A percentile compares a stretch with the other conserved stretches of the same genome.
phyloP scores from a whole-genome alignment of 2,888 invertebrate genomes.

The Lumbricus terrestris region DNA sequence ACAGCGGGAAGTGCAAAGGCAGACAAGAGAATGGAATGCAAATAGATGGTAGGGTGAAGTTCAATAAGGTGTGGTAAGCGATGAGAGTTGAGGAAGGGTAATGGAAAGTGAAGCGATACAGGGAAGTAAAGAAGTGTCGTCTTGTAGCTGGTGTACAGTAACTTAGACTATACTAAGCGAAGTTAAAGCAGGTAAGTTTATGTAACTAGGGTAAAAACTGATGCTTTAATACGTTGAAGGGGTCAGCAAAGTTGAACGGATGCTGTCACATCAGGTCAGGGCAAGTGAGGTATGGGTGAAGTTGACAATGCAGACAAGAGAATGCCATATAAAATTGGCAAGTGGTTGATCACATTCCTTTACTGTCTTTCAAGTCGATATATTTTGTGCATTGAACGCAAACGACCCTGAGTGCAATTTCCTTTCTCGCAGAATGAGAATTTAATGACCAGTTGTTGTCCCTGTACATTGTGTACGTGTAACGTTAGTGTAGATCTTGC shows the following conservation, averaged over 20 bases:
- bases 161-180: not conserved
- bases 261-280: not conserved
- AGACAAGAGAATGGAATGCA: no score
- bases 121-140: no score
- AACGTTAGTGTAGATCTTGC: not conserved
- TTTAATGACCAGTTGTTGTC: no score
- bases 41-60: no score
- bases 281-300: not conserved
- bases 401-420: not conserved
- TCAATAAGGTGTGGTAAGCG: no score
- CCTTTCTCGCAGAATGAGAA: not conserved
- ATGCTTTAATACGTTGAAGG: not conserved
- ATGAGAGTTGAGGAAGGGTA: no score
- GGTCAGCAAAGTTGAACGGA: not conserved
- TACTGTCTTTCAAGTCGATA: not conserved
- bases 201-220: not conserved
- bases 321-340: no score
- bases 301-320: not conserved
- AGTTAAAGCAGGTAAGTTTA: not conserved
- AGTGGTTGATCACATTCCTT: not conserved
- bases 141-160: no score
- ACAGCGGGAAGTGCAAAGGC: no score
- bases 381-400: not conserved
- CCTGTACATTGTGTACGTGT: no score
- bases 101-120: no score